These are phyloP conservation scores for Podarcis cretensis DNA, from an alignment of 2,113 vertebrate genomes.

Conservation along the genomic window DNA sequence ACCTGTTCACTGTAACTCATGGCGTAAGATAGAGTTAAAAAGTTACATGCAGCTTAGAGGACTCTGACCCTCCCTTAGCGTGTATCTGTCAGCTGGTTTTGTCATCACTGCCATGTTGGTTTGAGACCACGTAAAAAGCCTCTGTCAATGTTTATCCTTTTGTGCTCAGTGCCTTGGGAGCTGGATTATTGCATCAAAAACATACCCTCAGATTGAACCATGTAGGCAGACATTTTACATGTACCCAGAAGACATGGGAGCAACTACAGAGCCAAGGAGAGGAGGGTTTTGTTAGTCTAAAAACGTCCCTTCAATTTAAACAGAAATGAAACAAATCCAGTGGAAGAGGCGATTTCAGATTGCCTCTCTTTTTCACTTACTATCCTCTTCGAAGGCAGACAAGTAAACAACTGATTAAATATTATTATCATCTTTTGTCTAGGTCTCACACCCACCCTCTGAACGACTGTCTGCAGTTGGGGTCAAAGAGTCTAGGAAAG, in stretches of 20 bases:
- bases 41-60: background rate
- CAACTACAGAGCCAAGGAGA: background rate
- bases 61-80: background rate
- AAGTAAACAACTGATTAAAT: conserved; percentile 12
- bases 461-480: background rate
- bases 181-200: background rate
- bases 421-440: background rate
- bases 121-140: background rate
- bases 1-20: no score
- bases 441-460: background rate
- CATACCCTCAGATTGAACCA: background rate
- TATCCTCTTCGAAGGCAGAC: background rate
- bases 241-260: background rate
- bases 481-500: conserved; percentile 11
- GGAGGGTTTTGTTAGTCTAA: background rate
- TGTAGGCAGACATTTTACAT: background rate
- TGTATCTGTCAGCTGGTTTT: background rate
- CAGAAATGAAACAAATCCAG: background rate
- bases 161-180: background rate
- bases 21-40: background rate
- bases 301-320: background rate
- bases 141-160: background rate
- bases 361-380: background rate
- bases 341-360: background rate
- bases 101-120: background rate